Conservation (phyloP, 2,888 invertebrate species). For the Andrena trimmerana region DNA sequence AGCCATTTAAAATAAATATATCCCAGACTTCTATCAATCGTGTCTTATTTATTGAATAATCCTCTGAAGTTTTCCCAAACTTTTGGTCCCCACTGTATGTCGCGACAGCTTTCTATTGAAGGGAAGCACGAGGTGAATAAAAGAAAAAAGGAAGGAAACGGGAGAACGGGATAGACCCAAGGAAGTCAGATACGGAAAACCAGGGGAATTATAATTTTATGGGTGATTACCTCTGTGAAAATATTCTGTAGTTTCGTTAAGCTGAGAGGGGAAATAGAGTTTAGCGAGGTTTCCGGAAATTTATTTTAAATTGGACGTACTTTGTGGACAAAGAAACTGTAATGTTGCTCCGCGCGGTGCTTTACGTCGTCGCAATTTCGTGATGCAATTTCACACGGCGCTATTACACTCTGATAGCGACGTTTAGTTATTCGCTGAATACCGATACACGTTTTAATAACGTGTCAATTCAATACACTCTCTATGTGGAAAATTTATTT, state of each 20-base stretch:
- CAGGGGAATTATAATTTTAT: constrained; percentile 55
- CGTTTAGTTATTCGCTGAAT: constrained; percentile 28
- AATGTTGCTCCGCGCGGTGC: constrained; percentile 1
- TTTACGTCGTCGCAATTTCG: constrained; percentile 36
- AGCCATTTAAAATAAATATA: neutral
- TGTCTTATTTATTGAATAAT: neutral
- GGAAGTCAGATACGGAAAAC: constrained; percentile 31
- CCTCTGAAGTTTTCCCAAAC: neutral
- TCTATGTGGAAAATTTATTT: neutral
- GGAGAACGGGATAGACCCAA: neutral
- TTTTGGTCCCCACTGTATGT: neutral
- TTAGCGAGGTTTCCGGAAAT: constrained; percentile 46
- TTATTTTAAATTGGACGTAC: constrained; percentile 57
- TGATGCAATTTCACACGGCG: constrained; percentile 19
- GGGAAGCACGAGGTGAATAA: neutral
- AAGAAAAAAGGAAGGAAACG: neutral
- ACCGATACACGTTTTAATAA: neutral
- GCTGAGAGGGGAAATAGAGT: constrained; percentile 28
- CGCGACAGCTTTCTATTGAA: neutral
- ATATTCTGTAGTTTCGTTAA: constrained; percentile 55
- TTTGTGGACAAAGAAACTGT: constrained; percentile 47
- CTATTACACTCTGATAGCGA: constrained; percentile 10
- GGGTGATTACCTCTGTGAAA: constrained; percentile 48
- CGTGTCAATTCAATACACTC: neutral
- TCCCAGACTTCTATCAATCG: neutral